Evolutionary conservation across 2,113 vertebrate genomes (phyloP).

Genomic region (Calyptomena viridis): DNA sequence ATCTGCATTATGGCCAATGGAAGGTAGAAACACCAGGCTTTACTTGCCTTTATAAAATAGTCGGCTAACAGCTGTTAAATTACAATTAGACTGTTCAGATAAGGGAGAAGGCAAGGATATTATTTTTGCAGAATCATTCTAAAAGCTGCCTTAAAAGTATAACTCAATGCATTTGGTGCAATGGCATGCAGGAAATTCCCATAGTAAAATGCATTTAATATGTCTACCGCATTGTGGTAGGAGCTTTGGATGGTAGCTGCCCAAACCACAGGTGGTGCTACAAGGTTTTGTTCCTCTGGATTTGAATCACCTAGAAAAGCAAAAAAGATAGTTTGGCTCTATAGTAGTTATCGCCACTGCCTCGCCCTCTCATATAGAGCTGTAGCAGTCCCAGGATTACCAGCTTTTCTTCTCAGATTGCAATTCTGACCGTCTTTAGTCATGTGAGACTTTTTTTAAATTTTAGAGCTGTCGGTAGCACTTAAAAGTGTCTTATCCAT

Average conservation of each 20-base stretch:
- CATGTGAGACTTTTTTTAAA: background rate
- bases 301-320: background rate
- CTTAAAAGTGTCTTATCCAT: background rate
- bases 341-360: background rate
- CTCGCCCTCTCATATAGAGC: background rate
- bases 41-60: background rate
- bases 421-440: background rate
- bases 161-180: background rate
- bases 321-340: background rate
- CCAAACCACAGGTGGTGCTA: background rate
- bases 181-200: background rate
- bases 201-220: background rate
- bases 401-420: background rate
- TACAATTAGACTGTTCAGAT: background rate
- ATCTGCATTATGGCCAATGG: background rate
- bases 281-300: background rate
- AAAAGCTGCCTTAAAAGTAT: background rate
- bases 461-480: background rate
- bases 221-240: background rate
- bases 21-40: background rate
- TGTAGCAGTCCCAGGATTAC: background rate
- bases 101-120: background rate
- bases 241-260: background rate
- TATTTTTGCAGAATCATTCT: background rate
- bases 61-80: background rate